Conservation (phyloP, 1,140 invertebrate genomes). For the Leptinotarsa texana region DNA sequence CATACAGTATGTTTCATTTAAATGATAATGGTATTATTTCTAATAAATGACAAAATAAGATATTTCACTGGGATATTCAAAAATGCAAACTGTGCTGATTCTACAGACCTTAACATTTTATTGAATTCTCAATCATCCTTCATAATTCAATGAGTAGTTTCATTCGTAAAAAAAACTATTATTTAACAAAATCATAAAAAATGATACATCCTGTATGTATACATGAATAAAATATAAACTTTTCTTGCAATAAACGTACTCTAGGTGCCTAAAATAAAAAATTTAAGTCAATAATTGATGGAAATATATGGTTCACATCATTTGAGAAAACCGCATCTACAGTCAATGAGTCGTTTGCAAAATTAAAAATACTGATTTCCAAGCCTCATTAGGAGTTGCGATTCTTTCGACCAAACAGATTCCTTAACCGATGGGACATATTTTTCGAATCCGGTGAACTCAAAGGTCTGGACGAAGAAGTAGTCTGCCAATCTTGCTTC, state of each 20-base stretch:
- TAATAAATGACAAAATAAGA: not conserved
- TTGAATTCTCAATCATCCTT: too few species aligned
- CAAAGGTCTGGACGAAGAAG: constrained; percentile 34
- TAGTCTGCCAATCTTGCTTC: constrained; percentile 37
- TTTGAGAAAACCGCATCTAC: too few species aligned
- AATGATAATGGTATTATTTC: not conserved
- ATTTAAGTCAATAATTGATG: not conserved
- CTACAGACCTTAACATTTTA: too few species aligned
- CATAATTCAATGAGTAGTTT: too few species aligned
- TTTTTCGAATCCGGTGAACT: constrained; percentile 41
- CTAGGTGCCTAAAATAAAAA: constrained; percentile 6
- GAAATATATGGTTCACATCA: too few species aligned
- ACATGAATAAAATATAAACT: constrained; percentile 1
- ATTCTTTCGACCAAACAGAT: constrained; percentile 43
- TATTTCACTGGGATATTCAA: too few species aligned
- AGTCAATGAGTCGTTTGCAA: too few species aligned
- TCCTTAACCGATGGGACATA: constrained; percentile 43
- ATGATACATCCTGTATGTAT: not conserved
- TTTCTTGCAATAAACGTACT: constrained; percentile 6
- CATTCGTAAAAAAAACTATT: too few species aligned
- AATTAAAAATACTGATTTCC: constrained; percentile 8
- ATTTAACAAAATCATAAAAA: not conserved
- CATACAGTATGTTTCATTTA: constrained; percentile 13
- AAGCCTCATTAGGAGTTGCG: constrained; percentile 44
- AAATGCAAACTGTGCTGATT: too few species aligned